phyloP scores from a whole-genome alignment of 2,797 vertebrate genomes.

The Lacerta bilineata region DNA sequence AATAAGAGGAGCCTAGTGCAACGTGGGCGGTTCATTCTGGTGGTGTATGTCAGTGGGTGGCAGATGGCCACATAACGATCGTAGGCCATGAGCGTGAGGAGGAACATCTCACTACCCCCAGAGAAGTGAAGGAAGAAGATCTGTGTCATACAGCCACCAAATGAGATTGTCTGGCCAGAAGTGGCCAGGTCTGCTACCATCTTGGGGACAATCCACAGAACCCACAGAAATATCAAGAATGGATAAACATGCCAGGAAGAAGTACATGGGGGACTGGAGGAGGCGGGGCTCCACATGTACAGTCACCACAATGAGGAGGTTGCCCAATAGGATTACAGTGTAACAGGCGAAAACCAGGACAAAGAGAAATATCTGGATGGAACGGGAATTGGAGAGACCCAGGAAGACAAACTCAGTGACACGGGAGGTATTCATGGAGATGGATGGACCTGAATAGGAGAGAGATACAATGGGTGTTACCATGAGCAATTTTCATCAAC shows the following conservation, averaged over 20 bases:
- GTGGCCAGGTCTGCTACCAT: conserved; percentile 63
- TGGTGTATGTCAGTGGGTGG: conserved; percentile 63
- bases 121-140: conserved; percentile 74
- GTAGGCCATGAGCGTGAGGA: conserved; percentile 70
- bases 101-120: conserved; percentile 67
- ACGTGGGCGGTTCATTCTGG: conserved; percentile 62
- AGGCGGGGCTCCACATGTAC: conserved; percentile 40
- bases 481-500: not conserved
- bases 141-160: conserved; percentile 65
- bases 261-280: conserved; percentile 70
- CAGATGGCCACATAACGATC: conserved; percentile 74
- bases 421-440: conserved; percentile 57
- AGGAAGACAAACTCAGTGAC: conserved; percentile 58
- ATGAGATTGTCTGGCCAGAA: conserved; percentile 55
- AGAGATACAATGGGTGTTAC: not conserved
- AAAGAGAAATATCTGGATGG: conserved; percentile 52
- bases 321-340: conserved; percentile 53
- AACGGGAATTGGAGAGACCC: conserved; percentile 58
- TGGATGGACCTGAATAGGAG: not conserved
- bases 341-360: conserved; percentile 56
- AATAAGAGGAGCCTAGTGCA: conserved; percentile 57
- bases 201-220: conserved; percentile 58
- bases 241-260: conserved; percentile 68
- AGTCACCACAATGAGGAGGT: conserved; percentile 64
- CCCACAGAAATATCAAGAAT: conserved; percentile 64